These are phyloP conservation scores for Pocillopora grandis DNA, from an alignment of 92 coral and sea anemone species.

Conservation along the genomic window DNA sequence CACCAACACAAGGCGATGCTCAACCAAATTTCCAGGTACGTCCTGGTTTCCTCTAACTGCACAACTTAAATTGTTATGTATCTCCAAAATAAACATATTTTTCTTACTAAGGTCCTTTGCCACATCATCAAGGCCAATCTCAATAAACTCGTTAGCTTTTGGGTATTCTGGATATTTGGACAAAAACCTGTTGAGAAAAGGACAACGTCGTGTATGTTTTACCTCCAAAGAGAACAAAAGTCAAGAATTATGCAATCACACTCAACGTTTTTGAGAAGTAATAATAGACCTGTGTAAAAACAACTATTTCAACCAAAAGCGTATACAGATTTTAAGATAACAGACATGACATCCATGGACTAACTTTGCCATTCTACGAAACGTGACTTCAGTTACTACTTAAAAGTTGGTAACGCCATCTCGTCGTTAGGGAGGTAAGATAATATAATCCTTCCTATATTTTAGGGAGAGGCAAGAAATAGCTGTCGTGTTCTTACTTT, in stretches of 20 bases:
- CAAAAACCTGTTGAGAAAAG: constrained; percentile 71
- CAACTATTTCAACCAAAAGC: neutral
- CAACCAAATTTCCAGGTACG: too few species aligned
- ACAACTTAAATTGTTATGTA: neutral
- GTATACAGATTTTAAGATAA: neutral
- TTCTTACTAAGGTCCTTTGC: constrained; percentile 94
- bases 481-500: neutral
- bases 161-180: constrained; percentile 93
- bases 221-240: neutral
- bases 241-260: neutral
- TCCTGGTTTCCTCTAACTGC: neutral
- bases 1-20: too few species aligned
- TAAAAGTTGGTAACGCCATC: constrained; percentile 16
- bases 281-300: neutral
- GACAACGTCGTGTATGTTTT: neutral
- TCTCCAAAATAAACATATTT: neutral
- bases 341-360: neutral
- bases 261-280: neutral
- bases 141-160: constrained; percentile 67
- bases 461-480: neutral
- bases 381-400: constrained; percentile 6
- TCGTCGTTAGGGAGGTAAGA: neutral
- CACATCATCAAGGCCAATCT: constrained; percentile 95
- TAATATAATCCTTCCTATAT: neutral
- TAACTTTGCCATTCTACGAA: neutral